Evolutionary conservation across 2,888 invertebrate species (phyloP).

Genomic region (Tetragnatha montana): DNA sequence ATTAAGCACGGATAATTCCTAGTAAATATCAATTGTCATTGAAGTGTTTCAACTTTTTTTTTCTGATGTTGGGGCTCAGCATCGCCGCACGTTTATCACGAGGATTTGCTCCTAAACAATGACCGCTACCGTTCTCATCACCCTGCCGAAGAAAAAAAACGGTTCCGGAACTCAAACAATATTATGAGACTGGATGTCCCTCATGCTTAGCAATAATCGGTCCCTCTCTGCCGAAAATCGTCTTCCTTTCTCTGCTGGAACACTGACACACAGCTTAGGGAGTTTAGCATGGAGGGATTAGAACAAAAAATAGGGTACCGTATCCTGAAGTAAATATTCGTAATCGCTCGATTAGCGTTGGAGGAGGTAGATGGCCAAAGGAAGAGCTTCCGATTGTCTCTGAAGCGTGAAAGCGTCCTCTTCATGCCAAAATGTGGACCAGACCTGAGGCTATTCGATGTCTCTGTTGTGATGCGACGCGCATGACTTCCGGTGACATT

Average conservation of each 20-base stretch:
- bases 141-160: background rate
- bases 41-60: background rate
- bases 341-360: constrained; percentile 27
- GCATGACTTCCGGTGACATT: constrained; percentile 27
- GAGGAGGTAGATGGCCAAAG: background rate
- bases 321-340: constrained; percentile 36
- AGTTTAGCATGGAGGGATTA: constrained; percentile 26
- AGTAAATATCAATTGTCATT: background rate
- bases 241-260: constrained; percentile 35
- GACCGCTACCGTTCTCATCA: background rate
- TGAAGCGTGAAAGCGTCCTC: constrained; percentile 33
- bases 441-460: constrained; percentile 28
- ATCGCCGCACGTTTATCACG: background rate
- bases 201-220: background rate
- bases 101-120: background rate
- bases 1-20: background rate
- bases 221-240: background rate
- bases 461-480: constrained; percentile 11
- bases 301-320: constrained; percentile 18
- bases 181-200: too few species aligned
- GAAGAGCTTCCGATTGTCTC: constrained; percentile 28
- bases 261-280: constrained; percentile 55
- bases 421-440: constrained; percentile 47
- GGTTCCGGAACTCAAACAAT: too few species aligned
- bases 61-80: background rate